These are phyloP conservation scores for Rhorus exstirpatorius DNA, from an alignment of 2,888 invertebrate species.

Conservation along the genomic window DNA sequence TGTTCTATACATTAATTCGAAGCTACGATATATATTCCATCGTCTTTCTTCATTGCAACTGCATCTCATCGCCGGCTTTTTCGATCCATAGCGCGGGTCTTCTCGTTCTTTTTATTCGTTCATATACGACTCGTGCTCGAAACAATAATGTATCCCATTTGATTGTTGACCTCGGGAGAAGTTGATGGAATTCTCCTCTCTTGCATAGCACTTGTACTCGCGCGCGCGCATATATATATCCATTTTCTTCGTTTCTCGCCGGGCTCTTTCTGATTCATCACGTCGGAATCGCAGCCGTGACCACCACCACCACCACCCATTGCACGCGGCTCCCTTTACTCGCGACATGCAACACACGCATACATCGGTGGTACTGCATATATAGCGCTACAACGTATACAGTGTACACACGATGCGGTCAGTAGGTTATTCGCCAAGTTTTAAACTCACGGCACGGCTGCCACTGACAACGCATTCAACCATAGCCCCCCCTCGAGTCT, in stretches of 20 bases:
- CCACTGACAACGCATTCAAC: slow-evolving; percentile 17
- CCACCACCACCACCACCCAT: slow-evolving; percentile 69
- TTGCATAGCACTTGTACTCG: slow-evolving; percentile 10
- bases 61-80: not conserved
- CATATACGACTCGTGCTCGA: not conserved
- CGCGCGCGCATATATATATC: not conserved
- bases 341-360: too few relatives aligned
- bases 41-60: not conserved
- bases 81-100: not conserved
- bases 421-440: slow-evolving; percentile 80
- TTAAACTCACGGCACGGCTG: slow-evolving; percentile 50
- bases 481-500: slow-evolving; percentile 1
- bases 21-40: not conserved
- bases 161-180: slow-evolving; percentile 59
- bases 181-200: slow-evolving; percentile 61
- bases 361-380: not conserved
- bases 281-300: slow-evolving; percentile 62
- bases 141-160: slow-evolving; percentile 29
- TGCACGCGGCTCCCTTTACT: slow-evolving; percentile 69
- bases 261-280: slow-evolving; percentile 64
- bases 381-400: slow-evolving; percentile 9
- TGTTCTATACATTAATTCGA: too few relatives aligned
- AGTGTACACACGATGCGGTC: slow-evolving; percentile 73
- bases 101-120: not conserved
- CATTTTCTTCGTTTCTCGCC: slow-evolving; percentile 13